Evolutionary conservation across 2,797 vertebrate species (phyloP).

Genomic region (Siniperca undulata): DNA sequence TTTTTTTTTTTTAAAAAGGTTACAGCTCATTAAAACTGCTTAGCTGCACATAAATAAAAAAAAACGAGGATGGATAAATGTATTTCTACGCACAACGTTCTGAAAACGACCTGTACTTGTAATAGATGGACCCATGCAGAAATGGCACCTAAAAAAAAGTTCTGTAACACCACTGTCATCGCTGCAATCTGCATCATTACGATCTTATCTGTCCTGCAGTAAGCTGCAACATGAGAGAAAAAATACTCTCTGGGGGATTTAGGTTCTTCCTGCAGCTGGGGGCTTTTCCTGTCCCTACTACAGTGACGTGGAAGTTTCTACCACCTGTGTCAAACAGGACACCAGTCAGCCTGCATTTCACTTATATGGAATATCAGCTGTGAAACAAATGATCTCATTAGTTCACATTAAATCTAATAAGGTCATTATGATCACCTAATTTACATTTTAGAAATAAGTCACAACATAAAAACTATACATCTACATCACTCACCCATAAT

Average conservation of each 20-base stretch:
- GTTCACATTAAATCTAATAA: neutral
- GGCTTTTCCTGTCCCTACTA: constrained; percentile 48
- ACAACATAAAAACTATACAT: too few relatives aligned
- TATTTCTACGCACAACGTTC: neutral
- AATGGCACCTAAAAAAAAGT: neutral
- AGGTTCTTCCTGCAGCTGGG: constrained; percentile 60
- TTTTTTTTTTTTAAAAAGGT: neutral
- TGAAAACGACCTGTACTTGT: neutral
- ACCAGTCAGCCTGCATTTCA: neutral
- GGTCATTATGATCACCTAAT: neutral
- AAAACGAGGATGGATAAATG: neutral
- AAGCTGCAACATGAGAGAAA: constrained; percentile 42
- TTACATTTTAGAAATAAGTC: neutral
- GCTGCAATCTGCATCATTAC: neutral
- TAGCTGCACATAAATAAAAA: neutral
- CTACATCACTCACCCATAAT: neutral
- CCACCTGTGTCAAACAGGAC: constrained; percentile 54
- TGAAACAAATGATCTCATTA: constrained; percentile 5
- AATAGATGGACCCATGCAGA: neutral
- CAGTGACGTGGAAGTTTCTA: constrained; percentile 52
- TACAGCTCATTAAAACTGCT: neutral
- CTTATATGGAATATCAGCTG: constrained; percentile 24
- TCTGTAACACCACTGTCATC: neutral
- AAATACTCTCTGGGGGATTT: constrained; percentile 59
- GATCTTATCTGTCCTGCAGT: constrained; percentile 2